Conservation (phyloP, 2,113 vertebrate genomes). For the Lagopus leucura region DNA sequence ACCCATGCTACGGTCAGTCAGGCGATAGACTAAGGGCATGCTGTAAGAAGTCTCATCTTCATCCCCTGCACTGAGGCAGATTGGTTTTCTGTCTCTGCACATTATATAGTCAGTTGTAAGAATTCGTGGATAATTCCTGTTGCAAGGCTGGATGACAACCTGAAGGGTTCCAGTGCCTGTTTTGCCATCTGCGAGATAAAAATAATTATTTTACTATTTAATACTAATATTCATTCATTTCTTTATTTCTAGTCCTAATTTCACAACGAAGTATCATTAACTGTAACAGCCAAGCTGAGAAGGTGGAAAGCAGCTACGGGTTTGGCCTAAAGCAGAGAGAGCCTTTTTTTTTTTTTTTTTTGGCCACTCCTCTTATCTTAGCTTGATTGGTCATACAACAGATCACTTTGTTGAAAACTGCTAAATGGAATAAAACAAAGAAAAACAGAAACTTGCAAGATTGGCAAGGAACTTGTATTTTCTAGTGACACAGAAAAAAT, state of each 20-base stretch:
- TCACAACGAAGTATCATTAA: background rate
- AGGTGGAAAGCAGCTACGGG: background rate
- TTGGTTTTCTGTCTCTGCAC: conserved; percentile 75
- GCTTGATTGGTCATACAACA: background rate
- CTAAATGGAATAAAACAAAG: background rate
- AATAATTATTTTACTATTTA: background rate
- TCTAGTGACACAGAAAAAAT: background rate
- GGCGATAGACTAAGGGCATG: conserved; percentile 79
- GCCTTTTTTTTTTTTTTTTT: background rate
- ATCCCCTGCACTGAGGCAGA: conserved; percentile 79
- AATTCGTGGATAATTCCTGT: conserved; percentile 82
- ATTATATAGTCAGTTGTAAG: conserved; percentile 30
- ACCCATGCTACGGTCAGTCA: conserved; percentile 34
- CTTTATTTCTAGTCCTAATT: background rate
- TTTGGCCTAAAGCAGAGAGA: background rate
- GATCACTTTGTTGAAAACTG: background rate
- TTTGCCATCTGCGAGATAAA: conserved; percentile 78
- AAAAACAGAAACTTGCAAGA: no score
- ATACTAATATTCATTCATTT: background rate
- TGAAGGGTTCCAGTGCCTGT: conserved; percentile 86
- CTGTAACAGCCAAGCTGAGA: background rate
- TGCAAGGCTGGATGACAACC: conserved; percentile 80
- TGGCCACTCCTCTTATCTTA: background rate
- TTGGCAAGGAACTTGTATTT: background rate
- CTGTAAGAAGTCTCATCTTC: conserved; percentile 75